Conservation (phyloP, 2,797 vertebrate genomes). For the Malacoraja senta region DNA sequence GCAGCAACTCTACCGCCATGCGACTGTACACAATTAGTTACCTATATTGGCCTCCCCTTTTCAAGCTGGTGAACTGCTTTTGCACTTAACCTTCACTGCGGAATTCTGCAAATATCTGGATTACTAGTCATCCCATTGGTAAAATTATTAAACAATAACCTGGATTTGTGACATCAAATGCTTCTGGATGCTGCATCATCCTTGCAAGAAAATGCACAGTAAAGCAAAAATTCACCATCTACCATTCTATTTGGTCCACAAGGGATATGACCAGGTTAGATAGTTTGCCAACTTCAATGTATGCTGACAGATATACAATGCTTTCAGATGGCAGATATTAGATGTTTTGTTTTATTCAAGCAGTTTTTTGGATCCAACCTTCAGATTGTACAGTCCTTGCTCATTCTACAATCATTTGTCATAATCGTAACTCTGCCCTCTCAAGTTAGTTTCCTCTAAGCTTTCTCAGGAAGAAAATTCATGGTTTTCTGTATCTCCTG, state of each 20-base stretch:
- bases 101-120: not conserved
- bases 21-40: not conserved
- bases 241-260: not conserved
- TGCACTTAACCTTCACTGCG: not conserved
- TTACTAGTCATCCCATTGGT: not conserved
- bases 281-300: not conserved
- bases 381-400: not conserved
- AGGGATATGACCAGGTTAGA: not conserved
- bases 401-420: not conserved
- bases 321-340: not conserved
- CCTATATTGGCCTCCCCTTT: not conserved
- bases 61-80: not conserved
- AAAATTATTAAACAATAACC: not conserved
- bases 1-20: too few relatives aligned
- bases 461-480: not conserved
- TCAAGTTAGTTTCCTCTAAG: not conserved
- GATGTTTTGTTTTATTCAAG: not conserved
- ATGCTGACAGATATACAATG: not conserved
- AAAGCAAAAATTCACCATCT: not conserved
- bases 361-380: not conserved
- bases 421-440: not conserved
- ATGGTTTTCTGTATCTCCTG: not conserved
- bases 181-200: not conserved
- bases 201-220: not conserved
- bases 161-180: not conserved